Conservation (phyloP, 2,113 vertebrate species). For the Cranoglanis bouderius region DNA sequence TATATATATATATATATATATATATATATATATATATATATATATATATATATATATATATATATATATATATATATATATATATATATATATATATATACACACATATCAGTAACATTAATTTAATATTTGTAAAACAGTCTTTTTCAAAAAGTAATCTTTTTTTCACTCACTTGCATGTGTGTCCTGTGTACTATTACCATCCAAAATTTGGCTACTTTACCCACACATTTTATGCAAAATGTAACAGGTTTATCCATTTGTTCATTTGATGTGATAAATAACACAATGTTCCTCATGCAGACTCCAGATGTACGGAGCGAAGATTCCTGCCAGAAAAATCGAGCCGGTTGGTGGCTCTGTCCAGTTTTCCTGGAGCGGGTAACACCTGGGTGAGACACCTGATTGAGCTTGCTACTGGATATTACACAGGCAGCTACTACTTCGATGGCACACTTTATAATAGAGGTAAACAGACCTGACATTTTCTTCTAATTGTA, state of each 20-base stretch:
- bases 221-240: background rate
- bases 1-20: too few species aligned
- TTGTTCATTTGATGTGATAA: background rate
- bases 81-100: too few species aligned
- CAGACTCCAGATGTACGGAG: slow-evolving; percentile 85
- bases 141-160: too few species aligned
- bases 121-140: too few species aligned
- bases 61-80: too few species aligned
- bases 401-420: slow-evolving; percentile 83
- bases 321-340: slow-evolving; percentile 81
- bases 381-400: slow-evolving; percentile 88
- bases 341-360: slow-evolving; percentile 78
- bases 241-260: background rate
- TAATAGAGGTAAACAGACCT: slow-evolving; percentile 79
- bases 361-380: slow-evolving; percentile 86
- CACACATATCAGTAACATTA: too few species aligned
- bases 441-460: slow-evolving; percentile 88
- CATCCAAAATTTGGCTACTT: background rate
- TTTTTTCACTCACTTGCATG: too few species aligned
- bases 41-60: too few species aligned
- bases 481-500: background rate
- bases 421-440: slow-evolving; percentile 87
- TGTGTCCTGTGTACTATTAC: background rate
- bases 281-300: background rate
- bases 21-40: too few species aligned